These are phyloP conservation scores for Cheilosia impressa DNA, from an alignment of 2,888 invertebrate genomes.

Conservation along the genomic window DNA sequence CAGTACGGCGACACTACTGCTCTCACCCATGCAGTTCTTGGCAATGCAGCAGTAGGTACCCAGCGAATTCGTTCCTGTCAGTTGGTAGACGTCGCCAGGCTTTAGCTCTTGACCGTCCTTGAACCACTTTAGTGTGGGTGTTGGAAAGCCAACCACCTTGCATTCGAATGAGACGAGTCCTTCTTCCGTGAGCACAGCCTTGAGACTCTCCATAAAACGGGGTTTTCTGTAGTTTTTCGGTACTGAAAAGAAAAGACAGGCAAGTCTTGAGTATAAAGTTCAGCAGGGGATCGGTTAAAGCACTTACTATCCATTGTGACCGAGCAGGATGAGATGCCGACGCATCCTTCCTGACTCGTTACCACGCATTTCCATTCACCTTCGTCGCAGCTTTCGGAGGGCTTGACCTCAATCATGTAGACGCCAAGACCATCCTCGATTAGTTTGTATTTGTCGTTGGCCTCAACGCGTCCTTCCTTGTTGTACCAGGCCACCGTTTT, in stretches of 20 bases:
- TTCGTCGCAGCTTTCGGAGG: slow-evolving; percentile 91
- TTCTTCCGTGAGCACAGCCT: slow-evolving; percentile 95
- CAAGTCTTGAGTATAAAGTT: not conserved
- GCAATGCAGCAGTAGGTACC: slow-evolving; percentile 96
- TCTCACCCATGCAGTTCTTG: slow-evolving; percentile 95
- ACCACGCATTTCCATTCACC: slow-evolving; percentile 96
- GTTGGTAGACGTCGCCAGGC: slow-evolving; percentile 95
- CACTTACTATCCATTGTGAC: slow-evolving; percentile 91
- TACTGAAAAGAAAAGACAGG: slow-evolving; percentile 85
- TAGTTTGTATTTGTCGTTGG: slow-evolving; percentile 88
- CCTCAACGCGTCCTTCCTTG: slow-evolving; percentile 90
- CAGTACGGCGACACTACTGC: slow-evolving; percentile 92
- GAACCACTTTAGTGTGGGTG: slow-evolving; percentile 94
- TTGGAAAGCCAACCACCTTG: slow-evolving; percentile 96
- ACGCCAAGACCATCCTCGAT: slow-evolving; percentile 93
- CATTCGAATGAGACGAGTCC: slow-evolving; percentile 96
- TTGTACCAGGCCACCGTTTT: slow-evolving; percentile 93
- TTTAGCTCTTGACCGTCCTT: slow-evolving; percentile 96
- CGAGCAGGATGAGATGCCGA: slow-evolving; percentile 90
- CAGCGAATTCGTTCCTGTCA: slow-evolving; percentile 94
- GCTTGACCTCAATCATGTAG: slow-evolving; percentile 89
- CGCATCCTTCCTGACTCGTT: slow-evolving; percentile 89
- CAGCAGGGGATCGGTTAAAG: not conserved
- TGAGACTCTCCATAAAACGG: slow-evolving; percentile 94
- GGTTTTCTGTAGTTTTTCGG: slow-evolving; percentile 96